Evolutionary conservation across 37 sponge, comb jelly and placozoan genomes (phyloP).

Genomic region (Theonella swinhoei): DNA sequence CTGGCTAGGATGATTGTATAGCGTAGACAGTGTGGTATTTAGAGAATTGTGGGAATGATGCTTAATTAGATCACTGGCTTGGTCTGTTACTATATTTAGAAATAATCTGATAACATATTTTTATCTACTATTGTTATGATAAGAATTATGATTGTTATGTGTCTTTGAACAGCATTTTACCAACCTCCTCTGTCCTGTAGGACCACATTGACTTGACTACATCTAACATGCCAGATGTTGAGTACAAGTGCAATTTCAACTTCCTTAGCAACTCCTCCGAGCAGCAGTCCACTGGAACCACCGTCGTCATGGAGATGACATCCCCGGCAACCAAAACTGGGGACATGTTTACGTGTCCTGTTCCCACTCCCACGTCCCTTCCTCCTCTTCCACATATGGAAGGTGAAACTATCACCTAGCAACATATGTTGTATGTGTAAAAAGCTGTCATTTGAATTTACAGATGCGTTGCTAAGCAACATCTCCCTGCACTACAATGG

Average conservation of each 20-base stretch:
- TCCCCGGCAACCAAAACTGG: background rate
- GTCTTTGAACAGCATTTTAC: too few species aligned
- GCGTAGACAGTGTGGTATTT: too few species aligned
- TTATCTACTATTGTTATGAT: too few species aligned
- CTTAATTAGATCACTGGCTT: too few species aligned
- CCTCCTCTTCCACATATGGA: background rate
- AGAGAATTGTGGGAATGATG: too few species aligned
- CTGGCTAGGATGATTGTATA: too few species aligned
- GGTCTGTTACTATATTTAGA: background rate
- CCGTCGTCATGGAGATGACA: background rate
- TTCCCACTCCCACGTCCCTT: background rate
- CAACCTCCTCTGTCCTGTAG: too few species aligned
- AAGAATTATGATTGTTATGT: too few species aligned
- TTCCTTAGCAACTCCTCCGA: background rate
- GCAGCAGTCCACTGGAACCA: background rate
- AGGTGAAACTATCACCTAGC: background rate
- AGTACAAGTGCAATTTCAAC: constrained; percentile 14
- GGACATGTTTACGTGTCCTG: constrained; percentile 1
- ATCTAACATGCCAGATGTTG: constrained; percentile 11
- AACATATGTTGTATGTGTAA: background rate
- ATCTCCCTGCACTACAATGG: constrained; percentile 1
- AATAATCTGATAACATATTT: background rate
- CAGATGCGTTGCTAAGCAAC: constrained; percentile 7
- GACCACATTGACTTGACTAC: background rate
- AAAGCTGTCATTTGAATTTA: background rate